Evolutionary conservation across 2,888 invertebrate genomes (phyloP), one percentile per base, ranked within the genome.

Genomic region (Stratiomys singularior): DNA sequence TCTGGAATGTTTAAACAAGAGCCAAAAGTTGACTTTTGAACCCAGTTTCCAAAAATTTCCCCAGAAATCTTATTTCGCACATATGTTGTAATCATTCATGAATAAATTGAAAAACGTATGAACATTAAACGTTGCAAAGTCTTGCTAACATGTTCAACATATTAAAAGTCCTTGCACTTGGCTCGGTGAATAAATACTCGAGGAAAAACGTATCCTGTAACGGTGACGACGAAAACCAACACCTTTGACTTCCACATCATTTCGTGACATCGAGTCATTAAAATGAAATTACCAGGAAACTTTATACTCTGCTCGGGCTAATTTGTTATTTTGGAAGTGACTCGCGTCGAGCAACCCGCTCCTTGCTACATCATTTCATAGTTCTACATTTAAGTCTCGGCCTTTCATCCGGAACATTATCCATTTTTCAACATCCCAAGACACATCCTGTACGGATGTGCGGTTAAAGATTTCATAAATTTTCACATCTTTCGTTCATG

Each of bases 401-500:
- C 21, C 23, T 21, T 47, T 47, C 69, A 47, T 69, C 46, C 47
- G 69, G 69, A 47, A 25, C 47, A 23, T 69, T 69, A 25, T 46
- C 69, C 46, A 69, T 69, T 69, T 69, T 69, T 69, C 46, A 69
- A 25, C 30, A 64, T n/a, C 13, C 25, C 69, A 47, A 47, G 69
- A 69, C 46, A 69, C 69, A 47, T 69, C 69, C 47, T 69, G 69
- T 47, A 7, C 69, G 69, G 47, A 69, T 69, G 69, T 69, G 69
- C 25, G 69, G 69, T 69, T 23, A 25, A 69, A 47, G 30, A 69
- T 69, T 69, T 69, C 69, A 69, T 69, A 69, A 69, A 69, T 69
- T 69, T n/a, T 69, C 60, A 69, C 30, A 47, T 21, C 21, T 46
- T 44, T 30, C 15, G 25, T 46, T 25, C 69, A 46, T 69, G 69